These are phyloP conservation scores for Protaetia brevitarsis DNA, from an alignment of 1,140 invertebrate species.

Conservation along the genomic window DNA sequence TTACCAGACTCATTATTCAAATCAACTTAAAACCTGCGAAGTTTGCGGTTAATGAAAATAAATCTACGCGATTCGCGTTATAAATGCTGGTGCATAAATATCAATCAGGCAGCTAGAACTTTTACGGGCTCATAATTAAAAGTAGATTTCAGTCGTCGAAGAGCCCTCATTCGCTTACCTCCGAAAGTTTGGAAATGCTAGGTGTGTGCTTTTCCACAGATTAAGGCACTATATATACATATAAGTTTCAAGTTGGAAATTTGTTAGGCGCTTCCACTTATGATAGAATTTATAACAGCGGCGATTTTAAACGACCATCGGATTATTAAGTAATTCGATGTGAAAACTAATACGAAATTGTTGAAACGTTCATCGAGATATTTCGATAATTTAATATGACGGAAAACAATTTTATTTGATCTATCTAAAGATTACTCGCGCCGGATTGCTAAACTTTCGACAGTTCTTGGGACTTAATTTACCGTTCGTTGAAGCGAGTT, in stretches of 20 bases:
- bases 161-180: background rate
- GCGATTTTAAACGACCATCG: too few species aligned
- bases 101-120: slow-evolving; percentile 2
- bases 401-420: background rate
- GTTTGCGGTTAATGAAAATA: slow-evolving; percentile 4
- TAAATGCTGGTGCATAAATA: slow-evolving; percentile 8
- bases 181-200: background rate
- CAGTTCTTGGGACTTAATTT: background rate
- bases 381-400: background rate
- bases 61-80: background rate
- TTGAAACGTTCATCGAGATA: background rate
- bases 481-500: background rate
- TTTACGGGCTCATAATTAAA: slow-evolving; percentile 4
- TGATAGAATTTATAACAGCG: too few species aligned
- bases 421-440: background rate
- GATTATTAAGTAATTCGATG: background rate
- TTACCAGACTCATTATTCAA: background rate
- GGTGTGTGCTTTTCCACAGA: slow-evolving; percentile 8
- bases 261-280: background rate
- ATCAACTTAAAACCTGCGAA: background rate
- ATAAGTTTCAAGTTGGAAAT: background rate
- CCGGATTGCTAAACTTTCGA: background rate
- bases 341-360: background rate
- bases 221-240: slow-evolving; percentile 7
- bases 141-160: background rate